These are phyloP conservation scores for Arremon brunneinucha DNA, from an alignment of 2,797 vertebrate species.

Conservation along the genomic window DNA sequence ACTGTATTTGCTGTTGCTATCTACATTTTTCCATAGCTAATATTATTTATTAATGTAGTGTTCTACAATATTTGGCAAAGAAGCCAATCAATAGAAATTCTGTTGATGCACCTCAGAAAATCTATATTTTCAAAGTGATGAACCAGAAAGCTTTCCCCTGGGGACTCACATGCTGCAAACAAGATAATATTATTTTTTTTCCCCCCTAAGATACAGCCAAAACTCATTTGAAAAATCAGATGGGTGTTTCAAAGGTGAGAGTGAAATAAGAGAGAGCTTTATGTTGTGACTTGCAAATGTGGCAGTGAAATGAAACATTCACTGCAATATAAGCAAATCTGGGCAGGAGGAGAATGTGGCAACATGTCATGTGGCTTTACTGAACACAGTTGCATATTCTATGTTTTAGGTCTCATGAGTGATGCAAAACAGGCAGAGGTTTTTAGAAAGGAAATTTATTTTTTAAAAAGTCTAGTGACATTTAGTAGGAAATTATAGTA, in stretches of 20 bases:
- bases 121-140: conserved; percentile 3
- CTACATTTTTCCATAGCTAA: neutral
- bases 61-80: neutral
- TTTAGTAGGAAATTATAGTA: neutral
- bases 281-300: neutral
- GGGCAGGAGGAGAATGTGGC: neutral
- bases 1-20: neutral
- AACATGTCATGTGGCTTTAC: neutral
- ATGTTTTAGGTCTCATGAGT: neutral
- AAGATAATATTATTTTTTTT: neutral
- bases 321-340: neutral
- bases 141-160: neutral
- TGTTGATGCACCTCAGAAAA: neutral
- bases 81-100: conserved; percentile 18
- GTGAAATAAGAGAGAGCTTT: neutral
- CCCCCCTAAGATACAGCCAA: neutral
- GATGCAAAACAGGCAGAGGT: neutral
- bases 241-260: neutral
- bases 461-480: neutral
- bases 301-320: conserved; percentile 11
- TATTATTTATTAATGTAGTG: conserved; percentile 21
- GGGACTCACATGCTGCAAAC: neutral
- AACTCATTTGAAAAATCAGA: conserved; percentile 13
- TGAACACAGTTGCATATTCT: neutral
- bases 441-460: conserved; percentile 1